Base-by-base conservation (phyloP, 2,113 vertebrate species). In the Vanacampus margaritifer region DNA sequence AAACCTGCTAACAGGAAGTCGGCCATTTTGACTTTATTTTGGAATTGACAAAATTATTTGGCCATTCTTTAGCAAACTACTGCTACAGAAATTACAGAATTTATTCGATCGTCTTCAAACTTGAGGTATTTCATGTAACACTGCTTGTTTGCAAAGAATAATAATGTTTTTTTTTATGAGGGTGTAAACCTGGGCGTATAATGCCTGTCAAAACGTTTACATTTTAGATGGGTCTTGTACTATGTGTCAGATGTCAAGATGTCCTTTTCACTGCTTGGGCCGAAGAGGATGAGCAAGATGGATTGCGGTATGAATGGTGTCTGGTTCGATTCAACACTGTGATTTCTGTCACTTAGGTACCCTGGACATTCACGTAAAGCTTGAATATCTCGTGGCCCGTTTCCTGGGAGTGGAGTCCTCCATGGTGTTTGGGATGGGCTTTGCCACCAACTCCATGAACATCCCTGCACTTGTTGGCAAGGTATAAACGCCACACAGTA, bases 361-460 rank as follows among this genome's bases (percentile, higher is more conserved):
- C 61, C 82, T 97, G 67, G 89, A 92, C 82, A 93, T 95, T 56
- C 94, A 96, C 0, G 72, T 92, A 76, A 94, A 96, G 60, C 80
- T 98, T 75, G 96, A 98, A 72, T 80, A 92, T 21, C 93, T 95
- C 7, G 91, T 97, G 72, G 93, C 95, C 35, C 78, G 58, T 35
- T 97, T 97, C 84, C 89, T 97, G 28, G 91, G 92, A 48, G 93
- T 94, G 3, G 94, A 98, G 83, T 92, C 93, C 14, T 88, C 92
- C 48, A 93, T 97, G 94, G 87, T 89, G 6, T 96, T 94, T 71
- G 95, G 95, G 36, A 98, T 98, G 96, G 96, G 96, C 63, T 98
- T 97, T 36, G 95, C 95, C 75, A 96, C 95, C 39, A 98, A 97
- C 84, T 94, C 95, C 0, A 97, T 94, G 93, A 98, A 97, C 85